Conservation (phyloP, 1,140 invertebrate genomes). For the Sycophila sp. region DNA sequence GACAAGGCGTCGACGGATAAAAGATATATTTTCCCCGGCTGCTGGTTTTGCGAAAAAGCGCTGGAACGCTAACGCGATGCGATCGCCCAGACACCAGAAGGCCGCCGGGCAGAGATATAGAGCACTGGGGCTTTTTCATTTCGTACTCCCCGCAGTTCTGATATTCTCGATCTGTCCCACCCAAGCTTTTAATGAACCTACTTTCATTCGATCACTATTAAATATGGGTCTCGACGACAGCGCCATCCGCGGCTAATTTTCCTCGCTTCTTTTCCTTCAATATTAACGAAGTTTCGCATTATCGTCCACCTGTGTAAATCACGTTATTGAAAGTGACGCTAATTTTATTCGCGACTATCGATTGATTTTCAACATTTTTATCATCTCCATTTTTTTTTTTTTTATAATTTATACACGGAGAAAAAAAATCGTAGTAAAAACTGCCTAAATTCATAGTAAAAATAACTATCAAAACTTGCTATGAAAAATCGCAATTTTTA, state of each 20-base stretch:
- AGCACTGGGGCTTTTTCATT: too few species aligned
- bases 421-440: too few species aligned
- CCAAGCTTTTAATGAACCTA: not conserved
- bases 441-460: too few species aligned
- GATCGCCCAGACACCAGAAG: not conserved
- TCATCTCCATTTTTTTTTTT: not conserved
- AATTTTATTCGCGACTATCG: too few species aligned
- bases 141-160: not conserved
- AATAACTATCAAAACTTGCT: too few species aligned
- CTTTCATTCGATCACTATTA: not conserved
- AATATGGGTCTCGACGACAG: not conserved
- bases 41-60: not conserved
- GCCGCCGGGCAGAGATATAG: not conserved
- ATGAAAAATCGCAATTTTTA: too few species aligned
- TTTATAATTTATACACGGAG: too few species aligned
- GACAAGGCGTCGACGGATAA: too few species aligned
- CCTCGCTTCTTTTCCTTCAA: not conserved
- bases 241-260: not conserved
- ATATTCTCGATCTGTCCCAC: not conserved
- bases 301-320: not conserved
- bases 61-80: not conserved
- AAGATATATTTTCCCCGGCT: not conserved
- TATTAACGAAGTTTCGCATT: too few species aligned
- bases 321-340: not conserved
- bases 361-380: too few species aligned